Conservation (phyloP, 2,113 vertebrate genomes). For the Malaclemys terrapin region DNA sequence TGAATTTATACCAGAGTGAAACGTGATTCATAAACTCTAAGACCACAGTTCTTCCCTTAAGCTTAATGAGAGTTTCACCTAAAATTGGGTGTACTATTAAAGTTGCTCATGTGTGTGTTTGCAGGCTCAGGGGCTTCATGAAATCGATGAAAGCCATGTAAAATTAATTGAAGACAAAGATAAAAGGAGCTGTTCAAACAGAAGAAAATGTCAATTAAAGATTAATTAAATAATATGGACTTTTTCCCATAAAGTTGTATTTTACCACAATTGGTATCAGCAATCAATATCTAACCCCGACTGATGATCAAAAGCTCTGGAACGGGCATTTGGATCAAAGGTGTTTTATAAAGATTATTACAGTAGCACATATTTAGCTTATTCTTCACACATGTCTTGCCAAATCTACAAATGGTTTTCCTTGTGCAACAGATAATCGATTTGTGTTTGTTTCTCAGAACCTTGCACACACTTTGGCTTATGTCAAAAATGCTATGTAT, state of each 20-base stretch:
- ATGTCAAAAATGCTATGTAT: slow-evolving; percentile 60
- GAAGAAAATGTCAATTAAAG: not conserved
- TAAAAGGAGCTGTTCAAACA: not conserved
- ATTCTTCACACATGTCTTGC: slow-evolving; percentile 50
- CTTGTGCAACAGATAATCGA: slow-evolving; percentile 27
- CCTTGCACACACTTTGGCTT: slow-evolving; percentile 9
- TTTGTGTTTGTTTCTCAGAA: slow-evolving; percentile 59
- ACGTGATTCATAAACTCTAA: not conserved
- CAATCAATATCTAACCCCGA: slow-evolving; percentile 47
- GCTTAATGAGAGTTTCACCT: not conserved
- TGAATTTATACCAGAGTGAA: not conserved
- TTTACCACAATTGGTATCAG: not conserved
- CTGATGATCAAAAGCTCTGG: slow-evolving; percentile 45
- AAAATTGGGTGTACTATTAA: not conserved
- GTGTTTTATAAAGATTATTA: slow-evolving; percentile 27
- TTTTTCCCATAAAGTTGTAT: not conserved
- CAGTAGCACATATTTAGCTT: slow-evolving; percentile 10
- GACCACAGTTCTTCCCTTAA: not conserved
- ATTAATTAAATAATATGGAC: slow-evolving; percentile 29
- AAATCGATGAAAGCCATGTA: not conserved
- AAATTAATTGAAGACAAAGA: slow-evolving; percentile 2
- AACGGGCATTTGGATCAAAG: not conserved
- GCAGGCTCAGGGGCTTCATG: not conserved
- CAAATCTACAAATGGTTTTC: slow-evolving; percentile 33
- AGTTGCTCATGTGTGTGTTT: not conserved